Evolutionary conservation across 2,797 vertebrate species (phyloP).

Genomic region (Manis javanica): DNA sequence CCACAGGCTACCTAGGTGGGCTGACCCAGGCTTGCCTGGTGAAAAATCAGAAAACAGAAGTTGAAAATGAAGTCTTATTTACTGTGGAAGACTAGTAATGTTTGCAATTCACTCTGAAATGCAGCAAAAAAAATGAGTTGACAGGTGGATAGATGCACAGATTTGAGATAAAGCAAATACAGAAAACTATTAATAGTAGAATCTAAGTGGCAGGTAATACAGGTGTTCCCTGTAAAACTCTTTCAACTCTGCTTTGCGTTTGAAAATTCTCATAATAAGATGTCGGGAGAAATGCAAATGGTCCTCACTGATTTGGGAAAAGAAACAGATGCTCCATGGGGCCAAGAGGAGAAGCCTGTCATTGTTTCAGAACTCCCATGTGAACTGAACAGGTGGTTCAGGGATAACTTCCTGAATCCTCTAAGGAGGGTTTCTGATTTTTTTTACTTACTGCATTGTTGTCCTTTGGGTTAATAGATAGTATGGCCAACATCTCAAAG

Average conservation of each 20-base stretch:
- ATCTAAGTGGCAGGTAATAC: not conserved
- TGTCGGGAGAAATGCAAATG: not conserved
- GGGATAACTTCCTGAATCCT: not conserved
- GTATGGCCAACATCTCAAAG: constrained; percentile 51
- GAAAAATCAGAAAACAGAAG: not conserved
- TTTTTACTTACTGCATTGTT: not conserved
- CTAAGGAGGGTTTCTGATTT: not conserved
- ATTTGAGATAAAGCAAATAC: not conserved
- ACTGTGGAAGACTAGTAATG: not conserved
- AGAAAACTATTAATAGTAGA: not conserved
- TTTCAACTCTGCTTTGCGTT: not conserved
- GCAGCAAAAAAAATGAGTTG: not conserved
- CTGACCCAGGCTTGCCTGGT: not conserved
- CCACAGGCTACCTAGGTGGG: not conserved
- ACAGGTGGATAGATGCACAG: not conserved
- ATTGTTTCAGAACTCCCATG: not conserved
- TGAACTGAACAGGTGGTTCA: not conserved
- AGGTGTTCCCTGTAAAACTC: not conserved
- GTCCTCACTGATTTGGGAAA: constrained; percentile 10
- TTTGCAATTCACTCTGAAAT: constrained; percentile 25
- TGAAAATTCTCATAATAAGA: constrained; percentile 17
- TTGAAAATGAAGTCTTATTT: not conserved
- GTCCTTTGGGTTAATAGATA: constrained; percentile 46
- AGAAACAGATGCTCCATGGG: not conserved
- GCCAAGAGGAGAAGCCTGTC: constrained; percentile 8